phyloP scores from a whole-genome alignment of 2,797 vertebrate genomes.

The Mormyrus hasselquistii region DNA sequence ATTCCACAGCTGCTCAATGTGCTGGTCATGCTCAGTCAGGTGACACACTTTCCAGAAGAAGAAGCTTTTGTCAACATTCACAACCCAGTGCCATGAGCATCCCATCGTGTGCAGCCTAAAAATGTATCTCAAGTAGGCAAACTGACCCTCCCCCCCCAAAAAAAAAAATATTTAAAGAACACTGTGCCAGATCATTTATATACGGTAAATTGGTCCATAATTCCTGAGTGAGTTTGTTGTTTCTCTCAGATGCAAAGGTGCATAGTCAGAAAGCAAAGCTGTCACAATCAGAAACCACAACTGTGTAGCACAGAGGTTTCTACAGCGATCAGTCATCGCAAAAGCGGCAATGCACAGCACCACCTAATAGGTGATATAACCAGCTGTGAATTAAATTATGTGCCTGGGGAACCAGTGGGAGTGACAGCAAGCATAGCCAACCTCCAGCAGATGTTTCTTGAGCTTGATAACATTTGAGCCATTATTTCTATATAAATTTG shows the following conservation, averaged over 20 bases:
- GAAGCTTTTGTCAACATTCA: background rate
- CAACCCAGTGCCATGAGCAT: background rate
- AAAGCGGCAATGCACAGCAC: conserved; percentile 27
- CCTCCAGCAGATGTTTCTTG: conserved; percentile 43
- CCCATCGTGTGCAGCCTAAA: background rate
- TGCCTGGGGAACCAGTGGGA: conserved; percentile 31
- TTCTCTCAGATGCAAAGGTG: conserved; percentile 23
- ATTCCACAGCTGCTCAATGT: background rate
- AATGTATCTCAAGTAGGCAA: background rate
- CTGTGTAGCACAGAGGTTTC: background rate
- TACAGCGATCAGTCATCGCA: conserved; percentile 21
- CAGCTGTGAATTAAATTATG: conserved; percentile 35
- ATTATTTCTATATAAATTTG: conserved; percentile 48
- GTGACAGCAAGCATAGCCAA: conserved; percentile 30
- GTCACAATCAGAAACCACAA: background rate
- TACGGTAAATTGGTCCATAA: conserved; percentile 26
- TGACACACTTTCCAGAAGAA: background rate
- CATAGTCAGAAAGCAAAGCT: conserved; percentile 24
- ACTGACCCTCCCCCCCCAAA: background rate
- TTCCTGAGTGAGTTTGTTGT: background rate
- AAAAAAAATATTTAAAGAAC: background rate
- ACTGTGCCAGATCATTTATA: conserved; percentile 19
- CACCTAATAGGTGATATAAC: conserved; percentile 34
- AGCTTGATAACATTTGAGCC: conserved; percentile 43
- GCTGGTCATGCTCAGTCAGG: background rate